Base-by-base conservation (phyloP, 2,888 invertebrate genomes). In the Epinotia bilunana region DNA sequence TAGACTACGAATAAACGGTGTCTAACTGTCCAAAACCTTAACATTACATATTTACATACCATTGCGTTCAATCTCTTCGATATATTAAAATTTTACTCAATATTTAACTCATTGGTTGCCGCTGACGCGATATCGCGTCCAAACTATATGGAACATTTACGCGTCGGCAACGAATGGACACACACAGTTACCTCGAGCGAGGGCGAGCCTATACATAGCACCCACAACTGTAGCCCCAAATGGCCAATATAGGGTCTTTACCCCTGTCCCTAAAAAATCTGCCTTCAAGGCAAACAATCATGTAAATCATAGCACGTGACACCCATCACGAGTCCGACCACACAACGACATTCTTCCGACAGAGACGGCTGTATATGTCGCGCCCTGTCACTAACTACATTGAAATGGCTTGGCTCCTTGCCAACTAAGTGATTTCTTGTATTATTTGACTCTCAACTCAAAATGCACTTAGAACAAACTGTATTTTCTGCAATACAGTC, bases 151-250 rank as follows among this genome's bases (percentile, higher is more conserved):
- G 23, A 23, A 2, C 2, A 23, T 23, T 23, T 23, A 2, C 23
- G 23, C 23, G 23, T 23, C 23, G 23, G 23, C 23, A 28, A 28
- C 23, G 23, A 28, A 28, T 28, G 23, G 3, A 28, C 73, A 73
- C 73, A 73, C 64, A 68, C 39, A 67, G 46, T 49, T 16, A 43
- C 49, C 49, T 3, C 5, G 16, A 53, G 43, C 63, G 39, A 53
- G n/a, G 58, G 18, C 57, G 12, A 73, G 73, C 73, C 73, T 73
- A 73, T 67, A 39, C 73, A 73, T 72, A 62, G 13, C 55, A 62
- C 60, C 43, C 33, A 53, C 28, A 60, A 13, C 13, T 53, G 53
- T 53, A 60, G 23, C 43, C 43, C 57, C 39, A 57, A 7, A 13
- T 28, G 43, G 69, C 69, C 23, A 58, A 68, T 43, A 55, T 55